Percentiles rank a stretch among this genome's conserved stretches.
These are phyloP conservation scores for Pipra filicauda DNA, from an alignment of 2,113 vertebrate species.

Conservation along the genomic window DNA sequence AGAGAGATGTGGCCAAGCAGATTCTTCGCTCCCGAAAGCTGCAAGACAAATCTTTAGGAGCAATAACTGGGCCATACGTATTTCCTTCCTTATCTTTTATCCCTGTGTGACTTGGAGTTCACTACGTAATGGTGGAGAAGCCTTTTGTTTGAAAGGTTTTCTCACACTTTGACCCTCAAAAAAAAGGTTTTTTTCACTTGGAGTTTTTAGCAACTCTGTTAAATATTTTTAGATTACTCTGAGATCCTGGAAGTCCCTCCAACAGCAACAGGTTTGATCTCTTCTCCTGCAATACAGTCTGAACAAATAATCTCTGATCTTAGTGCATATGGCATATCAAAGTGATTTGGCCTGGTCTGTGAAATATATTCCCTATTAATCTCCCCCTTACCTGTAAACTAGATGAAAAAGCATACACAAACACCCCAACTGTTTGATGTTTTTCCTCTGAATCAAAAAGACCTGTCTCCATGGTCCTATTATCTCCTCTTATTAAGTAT, in stretches of 20 bases:
- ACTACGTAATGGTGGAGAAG: not conserved
- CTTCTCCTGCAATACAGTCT: not conserved
- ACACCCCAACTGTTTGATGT: not conserved
- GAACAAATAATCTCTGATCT: not conserved
- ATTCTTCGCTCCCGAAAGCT: not conserved
- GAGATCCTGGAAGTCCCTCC: not conserved
- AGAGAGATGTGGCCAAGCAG: not conserved
- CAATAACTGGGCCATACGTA: fast-evolving
- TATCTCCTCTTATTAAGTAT: conserved; percentile 53
- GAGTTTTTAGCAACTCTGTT: not conserved
- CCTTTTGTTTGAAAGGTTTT: not conserved
- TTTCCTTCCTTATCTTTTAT: not conserved
- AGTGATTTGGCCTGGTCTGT: not conserved
- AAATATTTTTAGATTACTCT: not conserved
- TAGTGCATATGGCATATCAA: not conserved
- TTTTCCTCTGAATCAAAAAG: not conserved
- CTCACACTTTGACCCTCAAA: not conserved
- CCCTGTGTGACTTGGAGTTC: not conserved
- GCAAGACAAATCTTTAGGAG: not conserved
- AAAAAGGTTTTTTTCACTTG: not conserved
- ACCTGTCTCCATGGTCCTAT: conserved; percentile 11
- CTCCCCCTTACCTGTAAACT: not conserved
- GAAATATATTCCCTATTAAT: not conserved
- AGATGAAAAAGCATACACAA: conserved; percentile 16
- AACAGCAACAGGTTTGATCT: not conserved